Evolutionary conservation across 2,888 invertebrate species (phyloP).

Genomic region (Synergus japonicus): DNA sequence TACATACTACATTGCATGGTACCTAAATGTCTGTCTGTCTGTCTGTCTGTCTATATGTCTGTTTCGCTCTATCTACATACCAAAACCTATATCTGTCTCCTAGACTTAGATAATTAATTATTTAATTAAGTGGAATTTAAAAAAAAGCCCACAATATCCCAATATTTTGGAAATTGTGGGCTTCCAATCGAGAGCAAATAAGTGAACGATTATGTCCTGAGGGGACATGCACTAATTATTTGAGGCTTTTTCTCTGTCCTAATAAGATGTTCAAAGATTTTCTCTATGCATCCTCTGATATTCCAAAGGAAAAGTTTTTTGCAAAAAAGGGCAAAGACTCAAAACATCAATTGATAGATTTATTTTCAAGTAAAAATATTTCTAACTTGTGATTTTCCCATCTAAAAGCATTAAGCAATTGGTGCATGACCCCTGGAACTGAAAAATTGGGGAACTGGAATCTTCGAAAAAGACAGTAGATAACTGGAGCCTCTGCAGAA

Average conservation of each 20-base stretch:
- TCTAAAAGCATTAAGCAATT: too few species aligned
- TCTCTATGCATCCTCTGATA: too few species aligned
- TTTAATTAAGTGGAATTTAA: conserved; percentile 9
- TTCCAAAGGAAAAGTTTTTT: background rate
- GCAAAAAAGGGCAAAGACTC: background rate
- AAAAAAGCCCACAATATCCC: conserved; percentile 21
- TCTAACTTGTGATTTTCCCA: too few species aligned
- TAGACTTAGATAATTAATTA: conserved; percentile 38
- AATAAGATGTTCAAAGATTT: too few species aligned
- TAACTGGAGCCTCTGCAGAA: conserved; percentile 43
- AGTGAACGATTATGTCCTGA: conserved; percentile 7
- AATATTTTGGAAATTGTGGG: conserved; percentile 14
- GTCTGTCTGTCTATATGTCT: conserved; percentile 57
- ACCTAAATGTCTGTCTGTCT: conserved; percentile 62
- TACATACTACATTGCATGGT: conserved; percentile 59
- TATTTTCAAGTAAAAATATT: too few species aligned
- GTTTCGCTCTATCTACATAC: conserved; percentile 35
- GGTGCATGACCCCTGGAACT: too few species aligned
- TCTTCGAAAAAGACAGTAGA: conserved; percentile 17
- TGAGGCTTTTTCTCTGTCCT: too few species aligned
- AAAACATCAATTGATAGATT: too few species aligned
- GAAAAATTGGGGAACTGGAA: conserved; percentile 12
- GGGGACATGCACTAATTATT: background rate
- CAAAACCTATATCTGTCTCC: conserved; percentile 38
- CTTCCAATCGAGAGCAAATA: conserved; percentile 16